A percentile compares a stretch with the other conserved stretches of the same genome.
Evolutionary conservation across 2,797 vertebrate genomes (phyloP).

Genomic region (Gallirallus australis): DNA sequence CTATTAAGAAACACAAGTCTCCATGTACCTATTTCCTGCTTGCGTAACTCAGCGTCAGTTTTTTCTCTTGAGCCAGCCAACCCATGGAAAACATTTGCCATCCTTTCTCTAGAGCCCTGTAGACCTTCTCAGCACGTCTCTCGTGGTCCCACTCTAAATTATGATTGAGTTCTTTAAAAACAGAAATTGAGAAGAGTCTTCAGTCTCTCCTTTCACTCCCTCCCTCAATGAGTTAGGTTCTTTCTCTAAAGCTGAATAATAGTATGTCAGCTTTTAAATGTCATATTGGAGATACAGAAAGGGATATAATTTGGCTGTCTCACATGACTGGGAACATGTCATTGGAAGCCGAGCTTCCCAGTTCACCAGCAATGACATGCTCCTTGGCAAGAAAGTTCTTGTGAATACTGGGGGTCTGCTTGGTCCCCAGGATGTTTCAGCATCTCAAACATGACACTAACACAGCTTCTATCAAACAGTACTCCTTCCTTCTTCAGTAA

Average conservation of each 20-base stretch:
- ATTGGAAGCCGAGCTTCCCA: background rate
- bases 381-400: background rate
- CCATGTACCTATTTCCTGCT: background rate
- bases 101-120: background rate
- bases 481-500: background rate
- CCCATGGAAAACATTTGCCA: background rate
- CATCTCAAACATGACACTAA: background rate
- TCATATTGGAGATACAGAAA: background rate
- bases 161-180: background rate
- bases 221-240: background rate
- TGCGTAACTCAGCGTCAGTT: background rate
- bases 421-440: accelerated
- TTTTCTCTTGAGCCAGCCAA: background rate
- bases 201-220: background rate
- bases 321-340: background rate
- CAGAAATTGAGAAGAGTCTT: background rate
- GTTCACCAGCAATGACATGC: background rate
- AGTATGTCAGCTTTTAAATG: background rate
- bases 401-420: background rate
- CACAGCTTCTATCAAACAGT: background rate
- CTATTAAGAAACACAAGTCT: background rate
- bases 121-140: background rate
- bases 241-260: background rate
- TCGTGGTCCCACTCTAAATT: background rate
- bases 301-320: background rate